A percentile compares a stretch with the other conserved stretches of the same genome.
phyloP scores from a whole-genome alignment of 2,888 invertebrate genomes.

The Meliscaeva auricollis region DNA sequence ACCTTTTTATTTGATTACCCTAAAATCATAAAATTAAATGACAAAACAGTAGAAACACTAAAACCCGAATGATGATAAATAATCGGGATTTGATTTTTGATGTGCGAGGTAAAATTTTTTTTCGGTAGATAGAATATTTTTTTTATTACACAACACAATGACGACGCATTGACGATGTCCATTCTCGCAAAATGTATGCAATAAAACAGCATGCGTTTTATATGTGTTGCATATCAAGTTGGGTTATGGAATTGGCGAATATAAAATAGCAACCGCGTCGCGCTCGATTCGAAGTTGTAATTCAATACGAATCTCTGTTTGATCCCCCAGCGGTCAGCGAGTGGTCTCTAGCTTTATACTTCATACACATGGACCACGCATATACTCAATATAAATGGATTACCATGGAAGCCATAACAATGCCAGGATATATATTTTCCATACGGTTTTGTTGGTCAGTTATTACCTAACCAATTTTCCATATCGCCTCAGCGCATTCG shows the following conservation, averaged over 20 bases:
- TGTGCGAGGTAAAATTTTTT: slow-evolving; percentile 35
- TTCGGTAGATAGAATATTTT: slow-evolving; percentile 6
- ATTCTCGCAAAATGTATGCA: slow-evolving; percentile 53
- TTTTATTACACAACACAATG: slow-evolving; percentile 23
- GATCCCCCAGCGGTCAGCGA: slow-evolving; percentile 52
- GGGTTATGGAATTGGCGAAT: not conserved
- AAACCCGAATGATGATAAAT: slow-evolving; percentile 44
- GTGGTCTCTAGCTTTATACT: not conserved
- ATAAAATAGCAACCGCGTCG: slow-evolving; percentile 11
- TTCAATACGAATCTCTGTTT: slow-evolving; percentile 61
- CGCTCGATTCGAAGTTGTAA: slow-evolving; percentile 72
- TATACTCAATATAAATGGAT: slow-evolving; percentile 50
- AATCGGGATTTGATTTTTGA: slow-evolving; percentile 70
- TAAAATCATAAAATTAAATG: slow-evolving; percentile 75
- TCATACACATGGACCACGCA: slow-evolving; percentile 19
- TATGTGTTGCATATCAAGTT: slow-evolving; percentile 16
- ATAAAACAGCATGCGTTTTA: slow-evolving; percentile 74
- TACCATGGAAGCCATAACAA: slow-evolving; percentile 70
- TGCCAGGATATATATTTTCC: slow-evolving; percentile 73
- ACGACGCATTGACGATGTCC: slow-evolving; percentile 42
- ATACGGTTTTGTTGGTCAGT: slow-evolving; percentile 73
- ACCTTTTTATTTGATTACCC: slow-evolving; percentile 43
- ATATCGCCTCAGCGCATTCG: slow-evolving; percentile 76
- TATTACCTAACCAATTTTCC: slow-evolving; percentile 76
- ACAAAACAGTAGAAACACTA: slow-evolving; percentile 30